A percentile compares a stretch with the other conserved stretches of the same genome.
These are phyloP conservation scores for Parotia lawesii DNA, from an alignment of 2,113 vertebrate genomes.

Conservation along the genomic window DNA sequence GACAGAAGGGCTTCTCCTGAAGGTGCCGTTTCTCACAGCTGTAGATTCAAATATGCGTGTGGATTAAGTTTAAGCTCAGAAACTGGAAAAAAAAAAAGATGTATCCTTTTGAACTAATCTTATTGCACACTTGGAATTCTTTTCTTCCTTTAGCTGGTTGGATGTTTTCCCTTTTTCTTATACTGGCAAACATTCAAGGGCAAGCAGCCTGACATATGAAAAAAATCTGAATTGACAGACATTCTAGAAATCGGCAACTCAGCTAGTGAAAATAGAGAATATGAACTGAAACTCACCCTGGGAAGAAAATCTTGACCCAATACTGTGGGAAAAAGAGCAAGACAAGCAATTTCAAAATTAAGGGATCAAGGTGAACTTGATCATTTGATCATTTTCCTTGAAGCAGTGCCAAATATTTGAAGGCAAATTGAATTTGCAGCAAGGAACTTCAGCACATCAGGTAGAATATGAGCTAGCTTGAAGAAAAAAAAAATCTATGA, in stretches of 20 bases:
- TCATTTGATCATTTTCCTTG: conserved; percentile 66
- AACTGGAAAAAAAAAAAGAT: neutral
- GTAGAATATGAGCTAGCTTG: conserved; percentile 47
- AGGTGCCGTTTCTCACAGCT: conserved; percentile 13
- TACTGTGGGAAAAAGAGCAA: conserved; percentile 27
- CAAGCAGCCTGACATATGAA: conserved; percentile 34
- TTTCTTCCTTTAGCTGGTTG: neutral
- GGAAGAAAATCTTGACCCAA: conserved; percentile 47
- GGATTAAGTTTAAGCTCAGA: neutral
- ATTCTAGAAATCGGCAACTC: conserved; percentile 56
- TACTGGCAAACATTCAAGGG: conserved; percentile 61
- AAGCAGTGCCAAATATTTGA: conserved; percentile 71
- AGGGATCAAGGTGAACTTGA: conserved; percentile 64
- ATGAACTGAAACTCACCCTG: conserved; percentile 46
- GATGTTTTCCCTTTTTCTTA: conserved; percentile 28
- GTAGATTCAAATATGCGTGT: neutral
- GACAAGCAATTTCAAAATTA: conserved; percentile 61
- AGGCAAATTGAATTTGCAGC: conserved; percentile 64
- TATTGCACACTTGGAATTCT: neutral
- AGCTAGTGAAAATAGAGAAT: conserved; percentile 56
- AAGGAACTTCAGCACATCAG: conserved; percentile 59
- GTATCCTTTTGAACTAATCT: neutral
- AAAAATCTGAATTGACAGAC: conserved; percentile 52
- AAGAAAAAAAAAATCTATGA: conserved; percentile 37
- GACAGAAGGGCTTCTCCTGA: neutral